These are phyloP conservation scores for Morpho helenor DNA, from an alignment of 2,888 invertebrate species.

Conservation along the genomic window DNA sequence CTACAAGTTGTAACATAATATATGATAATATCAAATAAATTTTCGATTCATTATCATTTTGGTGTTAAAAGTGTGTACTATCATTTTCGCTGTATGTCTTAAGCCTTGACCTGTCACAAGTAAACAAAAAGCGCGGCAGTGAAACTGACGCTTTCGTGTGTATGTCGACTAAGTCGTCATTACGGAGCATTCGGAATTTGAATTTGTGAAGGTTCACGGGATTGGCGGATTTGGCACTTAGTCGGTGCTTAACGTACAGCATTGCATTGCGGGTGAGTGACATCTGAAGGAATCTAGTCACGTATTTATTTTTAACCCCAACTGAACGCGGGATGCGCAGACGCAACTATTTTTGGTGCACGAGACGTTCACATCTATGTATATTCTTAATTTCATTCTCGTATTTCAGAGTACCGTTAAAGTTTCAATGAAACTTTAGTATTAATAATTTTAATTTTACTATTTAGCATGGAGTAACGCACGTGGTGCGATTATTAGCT, in stretches of 20 bases:
- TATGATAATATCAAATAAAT: conserved; percentile 23
- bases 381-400: conserved; percentile 58
- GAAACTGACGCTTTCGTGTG: conserved; percentile 48
- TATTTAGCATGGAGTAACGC: conserved; percentile 5
- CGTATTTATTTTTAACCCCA: conserved; percentile 62
- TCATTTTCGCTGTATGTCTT: conserved; percentile 21
- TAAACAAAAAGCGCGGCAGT: conserved; percentile 46
- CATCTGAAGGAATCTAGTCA: conserved; percentile 50
- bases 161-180: conserved; percentile 52
- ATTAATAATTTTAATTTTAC: neutral
- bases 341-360: conserved; percentile 69
- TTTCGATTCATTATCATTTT: conserved; percentile 12
- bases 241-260: conserved; percentile 42
- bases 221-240: conserved; percentile 53
- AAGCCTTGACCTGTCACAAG: conserved; percentile 35
- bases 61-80: conserved; percentile 23
- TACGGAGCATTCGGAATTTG: conserved; percentile 46
- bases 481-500: neutral
- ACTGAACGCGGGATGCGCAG: conserved; percentile 57
- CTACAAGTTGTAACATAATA: conserved; percentile 31
- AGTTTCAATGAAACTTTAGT: conserved; percentile 3
- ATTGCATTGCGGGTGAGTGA: conserved; percentile 65
- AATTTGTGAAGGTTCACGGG: conserved; percentile 57
- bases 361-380: conserved; percentile 52
- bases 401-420: conserved; percentile 46